Evolutionary conservation across 2,113 vertebrate genomes (phyloP), one percentile per base, ranked within the genome.

Genomic region (Pollachius pollachius): DNA sequence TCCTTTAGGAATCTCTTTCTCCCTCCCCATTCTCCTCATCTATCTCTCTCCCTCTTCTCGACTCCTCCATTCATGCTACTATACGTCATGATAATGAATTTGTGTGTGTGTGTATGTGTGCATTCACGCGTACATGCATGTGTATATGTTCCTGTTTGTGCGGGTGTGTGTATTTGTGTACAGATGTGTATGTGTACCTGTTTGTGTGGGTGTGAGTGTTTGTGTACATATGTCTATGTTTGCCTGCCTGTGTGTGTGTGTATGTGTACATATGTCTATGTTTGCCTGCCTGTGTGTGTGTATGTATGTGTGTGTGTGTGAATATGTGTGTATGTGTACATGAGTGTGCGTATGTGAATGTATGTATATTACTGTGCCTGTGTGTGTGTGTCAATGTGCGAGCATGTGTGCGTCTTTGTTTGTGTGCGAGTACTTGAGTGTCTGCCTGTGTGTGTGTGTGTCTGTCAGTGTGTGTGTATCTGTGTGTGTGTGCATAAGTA

Each of bases 1-100:
- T 15, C 21, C 17, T 30, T 23, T 69, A 12, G 60, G n/a, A 2
- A n/a, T 34, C 17, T 52, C 67, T 7, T 5, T 9, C n/a, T 60
- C 21, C 18, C 11, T 15, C 63, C 37, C 19, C 52, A 18, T 30
- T 64, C 30, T 5, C n/a, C 34, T 23, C 21, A 23, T 16, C 25
- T 18, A 2, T 62, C 16, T 11, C n/a, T 5, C 37, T 41, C 37
- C 5, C 37, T 6, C 6, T 41, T 1, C 41, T 11, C 41, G 3
- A 18, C 41, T 63, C 19, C n/a, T 61, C 52, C 69, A 30, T 15
- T 72, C 60, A 41, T 54, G 62, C 62, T 37, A 34, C 27, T 69
- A 68, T 60, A 56, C 65, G 48, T 70, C 67, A 65, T 13, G 30
- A 56, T 61, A 67, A 67, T 67, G 60, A 37, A 62, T 62, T 56